A percentile compares a stretch with the other conserved stretches of the same genome.
phyloP scores from a whole-genome alignment of 2,888 invertebrate species.

The Mallateleia sp. region DNA sequence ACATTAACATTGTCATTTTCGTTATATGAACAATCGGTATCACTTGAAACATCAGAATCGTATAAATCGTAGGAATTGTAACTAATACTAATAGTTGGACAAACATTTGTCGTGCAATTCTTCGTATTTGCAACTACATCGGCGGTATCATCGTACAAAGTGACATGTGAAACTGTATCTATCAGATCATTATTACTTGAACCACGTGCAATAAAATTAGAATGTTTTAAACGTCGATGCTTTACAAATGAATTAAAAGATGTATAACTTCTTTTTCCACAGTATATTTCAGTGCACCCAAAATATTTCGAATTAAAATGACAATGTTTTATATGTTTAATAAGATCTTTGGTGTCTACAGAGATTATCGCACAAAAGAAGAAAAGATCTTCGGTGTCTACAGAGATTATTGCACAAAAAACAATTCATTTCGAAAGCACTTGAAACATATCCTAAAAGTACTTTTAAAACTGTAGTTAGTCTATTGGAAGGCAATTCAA shows the following conservation, averaged over 20 bases:
- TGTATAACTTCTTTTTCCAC: not conserved
- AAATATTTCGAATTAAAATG: constrained; percentile 1
- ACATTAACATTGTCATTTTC: not conserved
- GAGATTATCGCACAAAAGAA: no score
- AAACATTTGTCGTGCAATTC: not conserved
- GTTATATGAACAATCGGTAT: not conserved
- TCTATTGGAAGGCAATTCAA: constrained; percentile 5
- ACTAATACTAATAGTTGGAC: not conserved
- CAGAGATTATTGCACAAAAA: not conserved
- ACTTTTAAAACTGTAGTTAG: constrained; percentile 21
- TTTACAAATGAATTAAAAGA: constrained; percentile 7
- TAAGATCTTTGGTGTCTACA: constrained; percentile 8
- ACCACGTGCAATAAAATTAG: no score
- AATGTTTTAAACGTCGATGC: constrained; percentile 18
- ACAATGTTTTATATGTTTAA: constrained; percentile 5
- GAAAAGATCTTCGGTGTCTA: no score
- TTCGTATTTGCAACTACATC: not conserved
- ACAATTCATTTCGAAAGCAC: constrained; percentile 14
- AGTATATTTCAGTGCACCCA: constrained; percentile 2
- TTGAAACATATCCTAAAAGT: constrained; percentile 17
- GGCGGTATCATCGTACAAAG: no score
- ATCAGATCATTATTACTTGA: not conserved
- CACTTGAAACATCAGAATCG: not conserved
- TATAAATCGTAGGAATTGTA: not conserved
- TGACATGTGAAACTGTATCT: no score